A percentile compares a stretch with the other conserved stretches of the same genome.
Conservation (phyloP, 2,888 invertebrate genomes). For the Morpho deidamia region DNA sequence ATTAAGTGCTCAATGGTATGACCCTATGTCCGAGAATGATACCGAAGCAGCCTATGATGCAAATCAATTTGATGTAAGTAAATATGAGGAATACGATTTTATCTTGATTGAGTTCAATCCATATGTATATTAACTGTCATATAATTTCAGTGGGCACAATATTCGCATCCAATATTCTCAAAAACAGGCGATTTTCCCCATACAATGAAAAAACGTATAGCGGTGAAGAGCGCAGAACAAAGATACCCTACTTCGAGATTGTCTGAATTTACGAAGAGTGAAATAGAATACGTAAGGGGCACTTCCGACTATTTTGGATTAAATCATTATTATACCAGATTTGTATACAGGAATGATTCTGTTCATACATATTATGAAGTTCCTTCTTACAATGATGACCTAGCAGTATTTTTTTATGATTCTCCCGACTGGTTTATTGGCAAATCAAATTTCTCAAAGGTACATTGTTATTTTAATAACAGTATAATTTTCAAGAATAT, state of each 20-base stretch:
- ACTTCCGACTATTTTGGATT: slow-evolving; percentile 83
- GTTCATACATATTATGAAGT: slow-evolving; percentile 20
- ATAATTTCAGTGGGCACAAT: slow-evolving; percentile 15
- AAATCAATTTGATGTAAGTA: slow-evolving; percentile 58
- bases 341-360: slow-evolving; percentile 48
- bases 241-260: slow-evolving; percentile 76
- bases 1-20: slow-evolving; percentile 41
- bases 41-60: slow-evolving; percentile 65
- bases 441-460: slow-evolving; percentile 22
- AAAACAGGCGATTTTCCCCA: slow-evolving; percentile 80
- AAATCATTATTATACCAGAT: slow-evolving; percentile 80
- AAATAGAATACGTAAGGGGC: slow-evolving; percentile 76
- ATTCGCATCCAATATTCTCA: slow-evolving; percentile 32
- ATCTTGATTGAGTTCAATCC: background rate
- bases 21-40: slow-evolving; percentile 59
- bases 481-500: background rate
- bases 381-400: slow-evolving; percentile 38
- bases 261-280: slow-evolving; percentile 75
- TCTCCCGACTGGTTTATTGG: slow-evolving; percentile 26
- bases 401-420: slow-evolving; percentile 25
- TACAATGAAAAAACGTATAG: slow-evolving; percentile 75
- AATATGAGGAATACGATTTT: background rate
- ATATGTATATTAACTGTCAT: background rate
- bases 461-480: slow-evolving; percentile 8
- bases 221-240: slow-evolving; percentile 73